A percentile compares a stretch with the other conserved stretches of the same genome.
Conservation (phyloP, 2,113 vertebrate genomes). For the Chrysochloris asiatica region DNA sequence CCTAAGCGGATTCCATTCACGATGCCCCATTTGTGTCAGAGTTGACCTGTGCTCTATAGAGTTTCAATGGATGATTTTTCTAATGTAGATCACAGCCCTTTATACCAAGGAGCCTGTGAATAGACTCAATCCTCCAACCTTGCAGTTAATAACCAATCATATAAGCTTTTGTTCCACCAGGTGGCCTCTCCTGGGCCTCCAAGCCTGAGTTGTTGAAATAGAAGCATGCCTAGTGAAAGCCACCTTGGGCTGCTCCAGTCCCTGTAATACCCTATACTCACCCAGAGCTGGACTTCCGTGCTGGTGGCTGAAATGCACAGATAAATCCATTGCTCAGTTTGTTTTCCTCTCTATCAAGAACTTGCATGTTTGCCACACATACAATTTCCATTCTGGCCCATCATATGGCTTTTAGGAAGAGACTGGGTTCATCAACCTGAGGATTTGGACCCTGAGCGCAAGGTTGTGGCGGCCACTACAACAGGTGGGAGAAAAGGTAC, state of each 20-base stretch:
- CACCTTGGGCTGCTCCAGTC: background rate
- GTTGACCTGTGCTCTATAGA: too few species aligned
- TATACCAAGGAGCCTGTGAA: too few species aligned
- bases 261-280: accelerated
- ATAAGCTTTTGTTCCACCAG: background rate
- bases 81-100: too few species aligned
- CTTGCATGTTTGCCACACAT: accelerated
- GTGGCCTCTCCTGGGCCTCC: background rate
- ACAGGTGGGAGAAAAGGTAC: background rate
- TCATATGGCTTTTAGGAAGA: background rate
- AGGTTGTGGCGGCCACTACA: background rate
- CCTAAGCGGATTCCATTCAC: too few species aligned
- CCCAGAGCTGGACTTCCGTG: background rate
- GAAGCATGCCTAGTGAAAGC: accelerated
- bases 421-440: accelerated
- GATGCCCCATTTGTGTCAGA: too few species aligned
- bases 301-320: background rate
- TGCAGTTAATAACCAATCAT: too few species aligned
- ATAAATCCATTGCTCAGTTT: accelerated
- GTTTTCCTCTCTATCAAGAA: background rate
- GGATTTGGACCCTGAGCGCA: background rate
- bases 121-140: too few species aligned
- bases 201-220: too few species aligned
- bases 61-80: too few species aligned
- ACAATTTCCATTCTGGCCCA: background rate